Conservation (phyloP, 2,797 vertebrate species). For the Channallabes apus region DNA sequence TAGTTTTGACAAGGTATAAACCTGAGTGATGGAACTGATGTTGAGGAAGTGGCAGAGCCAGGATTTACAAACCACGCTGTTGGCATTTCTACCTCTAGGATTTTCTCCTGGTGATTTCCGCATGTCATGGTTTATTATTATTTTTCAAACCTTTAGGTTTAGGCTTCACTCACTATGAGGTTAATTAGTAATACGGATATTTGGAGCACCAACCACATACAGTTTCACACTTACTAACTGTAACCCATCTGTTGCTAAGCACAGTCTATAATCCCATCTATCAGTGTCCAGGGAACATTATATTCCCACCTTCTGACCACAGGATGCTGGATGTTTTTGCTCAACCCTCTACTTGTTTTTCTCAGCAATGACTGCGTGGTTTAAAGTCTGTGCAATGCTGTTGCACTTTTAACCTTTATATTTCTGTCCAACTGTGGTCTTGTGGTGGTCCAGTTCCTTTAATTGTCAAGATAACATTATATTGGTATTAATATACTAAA, state of each 20-base stretch:
- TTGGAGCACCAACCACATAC: background rate
- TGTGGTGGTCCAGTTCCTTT: background rate
- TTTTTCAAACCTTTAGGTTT: background rate
- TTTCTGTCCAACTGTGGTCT: background rate
- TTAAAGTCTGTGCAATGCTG: background rate
- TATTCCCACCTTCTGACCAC: background rate
- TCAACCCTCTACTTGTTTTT: background rate
- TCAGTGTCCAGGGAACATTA: background rate
- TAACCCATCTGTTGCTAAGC: background rate
- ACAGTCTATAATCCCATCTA: background rate
- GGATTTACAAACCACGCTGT: background rate
- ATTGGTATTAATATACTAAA: background rate
- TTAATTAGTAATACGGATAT: background rate
- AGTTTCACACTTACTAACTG: background rate
- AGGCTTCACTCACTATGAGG: background rate
- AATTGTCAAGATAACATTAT: background rate
- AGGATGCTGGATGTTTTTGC: constrained; percentile 1
- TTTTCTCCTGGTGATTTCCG: background rate
- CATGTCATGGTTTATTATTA: no score
- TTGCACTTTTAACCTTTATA: background rate
- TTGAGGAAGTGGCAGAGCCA: background rate
- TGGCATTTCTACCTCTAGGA: background rate
- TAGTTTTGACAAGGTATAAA: background rate
- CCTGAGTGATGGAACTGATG: background rate
- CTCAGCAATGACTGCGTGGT: background rate